Base-by-base conservation (phyloP, 2,113 vertebrate genomes). In the Triplophysa siluroides region DNA sequence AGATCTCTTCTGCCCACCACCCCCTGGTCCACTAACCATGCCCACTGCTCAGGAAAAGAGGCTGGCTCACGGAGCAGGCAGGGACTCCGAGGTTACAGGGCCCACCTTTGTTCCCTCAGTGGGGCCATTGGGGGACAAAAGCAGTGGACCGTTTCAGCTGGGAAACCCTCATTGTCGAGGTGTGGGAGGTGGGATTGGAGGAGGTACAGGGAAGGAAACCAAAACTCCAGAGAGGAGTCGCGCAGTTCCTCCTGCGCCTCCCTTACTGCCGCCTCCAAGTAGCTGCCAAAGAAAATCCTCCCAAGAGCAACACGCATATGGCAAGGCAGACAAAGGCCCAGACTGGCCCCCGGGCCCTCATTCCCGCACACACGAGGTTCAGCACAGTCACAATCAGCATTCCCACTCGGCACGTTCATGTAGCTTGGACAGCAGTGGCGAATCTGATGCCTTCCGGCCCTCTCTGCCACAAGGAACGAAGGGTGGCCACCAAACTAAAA, bases 61-160 rank as follows among this genome's bases (percentile, higher is more conserved):
- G 43, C 78, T 85, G 45, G 69, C 66, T 54, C 68, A 86, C 6
- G 89, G 87, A 3, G 76, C 93, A n/a, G 77, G 79, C 69, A 85
- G 86, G 68, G 96, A 97, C 84, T 87, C 92, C 6, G 96, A 95
- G 90, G 89, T 95, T 82, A 94, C 89, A 0, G 95, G 95, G 50
- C 93, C 95, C 70, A 97, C 96, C 0, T 93, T 95, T 38, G 95
- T 98, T 89, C 97, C 96, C 87, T 98, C 96, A 0, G 93, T 94
- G 74, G 96, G 95, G 4, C 94, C 94, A 62, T 83, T 95, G 72
- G 91, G 92, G 1, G 95, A 98, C 88, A 88, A 86, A 74, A 93
- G 91, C 84, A 92, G 91, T 86, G 92, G 92, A 82, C 89, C 93
- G 16, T 94, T 94, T 86, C 94, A 93, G 75, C 88, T 93, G n/a